Evolutionary conservation across 2,113 vertebrate genomes (phyloP).

Genomic region (Phaetusa simplex): DNA sequence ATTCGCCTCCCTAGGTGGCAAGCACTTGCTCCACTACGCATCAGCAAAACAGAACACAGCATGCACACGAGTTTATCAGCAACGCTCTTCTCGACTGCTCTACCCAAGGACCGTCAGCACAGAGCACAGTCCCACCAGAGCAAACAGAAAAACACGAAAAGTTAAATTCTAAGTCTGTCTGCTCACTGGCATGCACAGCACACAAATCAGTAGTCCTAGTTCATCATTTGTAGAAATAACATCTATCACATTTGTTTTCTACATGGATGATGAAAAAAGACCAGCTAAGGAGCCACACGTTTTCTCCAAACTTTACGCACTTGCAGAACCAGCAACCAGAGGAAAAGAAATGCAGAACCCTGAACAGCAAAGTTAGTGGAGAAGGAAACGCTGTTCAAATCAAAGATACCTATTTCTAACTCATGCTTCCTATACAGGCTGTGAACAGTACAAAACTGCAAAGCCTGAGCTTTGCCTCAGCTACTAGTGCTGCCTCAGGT

Average conservation of each 20-base stretch:
- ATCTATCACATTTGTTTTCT: neutral
- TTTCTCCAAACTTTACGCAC: neutral
- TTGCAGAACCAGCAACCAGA: neutral
- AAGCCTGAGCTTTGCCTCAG: neutral
- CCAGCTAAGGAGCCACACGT: neutral
- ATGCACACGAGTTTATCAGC: accelerated
- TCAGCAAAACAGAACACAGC: neutral
- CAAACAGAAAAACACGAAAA: neutral
- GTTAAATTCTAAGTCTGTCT: accelerated
- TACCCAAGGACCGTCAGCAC: neutral
- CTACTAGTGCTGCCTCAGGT: neutral
- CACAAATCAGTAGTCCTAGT: neutral
- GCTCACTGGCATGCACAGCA: neutral
- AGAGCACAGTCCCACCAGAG: neutral
- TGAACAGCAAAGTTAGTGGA: neutral
- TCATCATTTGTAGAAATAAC: neutral
- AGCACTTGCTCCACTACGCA: neutral
- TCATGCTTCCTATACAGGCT: neutral
- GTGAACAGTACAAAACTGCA: neutral
- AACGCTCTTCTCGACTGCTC: accelerated
- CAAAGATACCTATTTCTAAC: neutral
- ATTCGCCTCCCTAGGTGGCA: accelerated
- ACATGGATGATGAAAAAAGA: neutral
- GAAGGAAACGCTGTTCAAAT: neutral
- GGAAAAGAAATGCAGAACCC: neutral